Base-by-base conservation (phyloP, 2,888 invertebrate genomes). In the Stomorhina lunata region DNA sequence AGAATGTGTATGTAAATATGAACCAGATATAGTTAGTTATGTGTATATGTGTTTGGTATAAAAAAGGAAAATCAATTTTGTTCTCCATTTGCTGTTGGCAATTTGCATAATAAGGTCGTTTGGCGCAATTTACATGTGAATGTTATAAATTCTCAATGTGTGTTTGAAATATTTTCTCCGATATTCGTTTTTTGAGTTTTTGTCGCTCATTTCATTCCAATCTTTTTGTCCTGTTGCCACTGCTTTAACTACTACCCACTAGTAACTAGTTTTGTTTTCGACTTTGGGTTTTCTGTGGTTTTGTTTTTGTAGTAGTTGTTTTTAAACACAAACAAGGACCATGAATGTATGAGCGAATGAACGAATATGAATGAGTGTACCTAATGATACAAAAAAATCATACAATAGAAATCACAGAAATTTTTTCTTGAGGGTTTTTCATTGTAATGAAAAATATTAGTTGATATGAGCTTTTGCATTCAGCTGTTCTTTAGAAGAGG, bases 61-160 rank as follows among this genome's bases (percentile, higher is more conserved):
- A 86, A 86, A 85, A 86, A 86, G 65, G 86, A 89, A 90, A 90
- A 90, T 90, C 90, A 90, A 90, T 90, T 90, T 90, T 86, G 88
- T 90, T 90, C 89, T 87, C 88, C 90, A 90, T 90, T 90, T 90
- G 90, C 90, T 90, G 89, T 89, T 89, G 89, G 89, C 90, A 89
- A 90, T 90, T 90, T 90, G 90, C 90, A 90, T 90, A 90, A 90
- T 90, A 90, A 90, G 90, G 90, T 89, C 89, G 90, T 90, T 90
- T 90, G 88, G 90, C 88, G 86, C 90, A 90, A 90, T 90, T 90
- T 90, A 88, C 90, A 90, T 90, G 89, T 87, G 89, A 88, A 90
- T 90, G 89, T 88, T 88, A 90, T 89, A 89, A 89, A 90, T 88
- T 90, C 86, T 87, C 86, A 45, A 43, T 55, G 84, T 82, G 73